These are phyloP conservation scores for Embiotoca jacksoni DNA, from an alignment of 2,113 vertebrate species.

Conservation along the genomic window DNA sequence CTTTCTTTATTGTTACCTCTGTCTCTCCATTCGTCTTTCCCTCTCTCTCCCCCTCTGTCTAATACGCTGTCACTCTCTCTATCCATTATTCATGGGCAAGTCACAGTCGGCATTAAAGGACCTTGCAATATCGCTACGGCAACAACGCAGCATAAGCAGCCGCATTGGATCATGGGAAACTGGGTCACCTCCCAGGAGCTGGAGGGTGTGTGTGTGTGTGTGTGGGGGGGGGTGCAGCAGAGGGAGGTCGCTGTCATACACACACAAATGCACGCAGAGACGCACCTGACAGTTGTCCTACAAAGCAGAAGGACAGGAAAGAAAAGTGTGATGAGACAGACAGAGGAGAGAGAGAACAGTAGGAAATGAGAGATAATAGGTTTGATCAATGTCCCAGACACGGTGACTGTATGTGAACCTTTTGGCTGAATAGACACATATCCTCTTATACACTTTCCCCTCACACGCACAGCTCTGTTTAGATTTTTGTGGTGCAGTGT, in stretches of 20 bases:
- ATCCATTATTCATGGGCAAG: slow-evolving; percentile 84
- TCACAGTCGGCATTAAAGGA: slow-evolving; percentile 77
- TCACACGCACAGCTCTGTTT: background rate
- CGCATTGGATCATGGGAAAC: slow-evolving; percentile 84
- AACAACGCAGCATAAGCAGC: slow-evolving; percentile 70
- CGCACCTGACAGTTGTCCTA: slow-evolving; percentile 73
- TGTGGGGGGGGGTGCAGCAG: slow-evolving; percentile 46
- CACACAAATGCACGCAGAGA: slow-evolving; percentile 27
- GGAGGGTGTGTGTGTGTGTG: slow-evolving; percentile 38
- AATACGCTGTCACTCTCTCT: slow-evolving; percentile 68
- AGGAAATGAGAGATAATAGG: slow-evolving; percentile 11
- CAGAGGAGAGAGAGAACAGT: slow-evolving; percentile 10
- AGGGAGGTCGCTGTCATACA: slow-evolving; percentile 64
- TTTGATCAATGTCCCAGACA: slow-evolving; percentile 34
- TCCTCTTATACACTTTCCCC: background rate
- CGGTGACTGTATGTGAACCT: slow-evolving; percentile 6
- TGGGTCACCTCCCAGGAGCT: slow-evolving; percentile 85
- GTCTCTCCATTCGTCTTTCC: background rate
- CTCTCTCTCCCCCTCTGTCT: slow-evolving; percentile 25
- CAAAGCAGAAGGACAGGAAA: slow-evolving; percentile 48
- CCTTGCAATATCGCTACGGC: slow-evolving; percentile 72
- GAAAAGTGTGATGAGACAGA: slow-evolving; percentile 36
- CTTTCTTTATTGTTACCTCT: slow-evolving; percentile 21
- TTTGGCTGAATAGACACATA: background rate
- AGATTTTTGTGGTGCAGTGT: slow-evolving; percentile 10